These are phyloP conservation scores for Zeus faber DNA, from an alignment of 2,113 vertebrate genomes.

Conservation along the genomic window DNA sequence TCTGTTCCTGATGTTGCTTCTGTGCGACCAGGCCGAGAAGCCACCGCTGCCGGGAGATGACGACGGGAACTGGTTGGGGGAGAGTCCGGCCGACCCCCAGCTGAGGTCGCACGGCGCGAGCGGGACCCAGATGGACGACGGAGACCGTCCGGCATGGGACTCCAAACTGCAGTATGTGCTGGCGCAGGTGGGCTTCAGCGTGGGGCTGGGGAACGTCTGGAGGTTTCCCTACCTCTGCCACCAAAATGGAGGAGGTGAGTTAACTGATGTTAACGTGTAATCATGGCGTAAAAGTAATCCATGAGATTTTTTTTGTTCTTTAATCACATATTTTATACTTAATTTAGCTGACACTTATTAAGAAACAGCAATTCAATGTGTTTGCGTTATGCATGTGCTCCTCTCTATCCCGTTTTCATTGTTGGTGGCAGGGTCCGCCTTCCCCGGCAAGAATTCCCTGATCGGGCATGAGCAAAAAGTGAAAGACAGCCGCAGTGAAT, in stretches of 20 bases:
- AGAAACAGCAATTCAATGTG: too few species aligned
- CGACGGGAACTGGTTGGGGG: conserved; percentile 40
- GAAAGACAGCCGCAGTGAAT: too few species aligned
- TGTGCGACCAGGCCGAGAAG: conserved; percentile 52
- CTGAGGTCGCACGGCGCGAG: conserved; percentile 6
- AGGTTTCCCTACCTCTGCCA: conserved; percentile 97
- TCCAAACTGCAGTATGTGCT: conserved; percentile 96
- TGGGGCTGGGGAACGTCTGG: conserved; percentile 97
- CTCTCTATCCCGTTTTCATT: too few species aligned
- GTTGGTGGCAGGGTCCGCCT: too few species aligned
- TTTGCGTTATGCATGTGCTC: too few species aligned
- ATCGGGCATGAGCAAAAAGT: too few species aligned
- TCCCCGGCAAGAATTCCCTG: too few species aligned
- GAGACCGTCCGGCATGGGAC: conserved; percentile 88
- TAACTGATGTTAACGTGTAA: not conserved
- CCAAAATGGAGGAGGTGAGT: conserved; percentile 96
- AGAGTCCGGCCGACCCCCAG: conserved; percentile 55
- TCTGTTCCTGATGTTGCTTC: too few species aligned
- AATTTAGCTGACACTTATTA: too few species aligned
- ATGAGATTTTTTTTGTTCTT: not conserved
- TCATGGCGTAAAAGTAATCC: too few species aligned
- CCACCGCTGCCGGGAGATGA: conserved; percentile 47
- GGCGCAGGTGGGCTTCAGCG: conserved; percentile 95
- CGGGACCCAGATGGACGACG: conserved; percentile 11
- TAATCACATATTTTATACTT: too few species aligned